Evolutionary conservation across 2,113 vertebrate genomes (phyloP).

Genomic region (Spheniscus mendiculus): DNA sequence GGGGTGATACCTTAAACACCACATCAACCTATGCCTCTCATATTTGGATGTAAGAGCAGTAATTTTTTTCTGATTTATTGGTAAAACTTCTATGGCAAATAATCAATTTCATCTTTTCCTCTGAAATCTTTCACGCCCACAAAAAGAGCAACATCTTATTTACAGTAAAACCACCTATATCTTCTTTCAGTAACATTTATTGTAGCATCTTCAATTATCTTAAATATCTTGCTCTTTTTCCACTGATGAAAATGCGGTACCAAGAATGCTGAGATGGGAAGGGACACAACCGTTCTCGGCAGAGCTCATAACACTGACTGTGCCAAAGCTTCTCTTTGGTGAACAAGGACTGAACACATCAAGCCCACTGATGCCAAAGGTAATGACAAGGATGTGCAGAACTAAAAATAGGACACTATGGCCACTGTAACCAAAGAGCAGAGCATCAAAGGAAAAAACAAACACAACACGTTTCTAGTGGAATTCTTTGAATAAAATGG

Average conservation of each 20-base stretch:
- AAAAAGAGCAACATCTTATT: background rate
- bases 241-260: background rate
- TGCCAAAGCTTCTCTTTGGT: background rate
- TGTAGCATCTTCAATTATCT: background rate
- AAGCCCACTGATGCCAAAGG: background rate
- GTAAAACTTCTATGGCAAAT: background rate
- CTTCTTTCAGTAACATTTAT: background rate
- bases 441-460: background rate
- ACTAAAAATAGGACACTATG: background rate
- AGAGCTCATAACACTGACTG: background rate
- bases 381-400: background rate
- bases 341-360: accelerated
- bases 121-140: background rate
- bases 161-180: background rate
- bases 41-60: background rate
- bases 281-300: background rate
- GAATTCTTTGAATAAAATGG: background rate
- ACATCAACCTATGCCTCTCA: background rate
- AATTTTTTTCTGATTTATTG: background rate
- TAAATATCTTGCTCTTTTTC: background rate
- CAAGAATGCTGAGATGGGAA: background rate
- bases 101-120: background rate
- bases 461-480: background rate
- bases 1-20: background rate
- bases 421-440: background rate